Evolutionary conservation across 2,888 invertebrate species (phyloP), one percentile per base, ranked within the genome.

Genomic region (Nemotelus nigrinus): DNA sequence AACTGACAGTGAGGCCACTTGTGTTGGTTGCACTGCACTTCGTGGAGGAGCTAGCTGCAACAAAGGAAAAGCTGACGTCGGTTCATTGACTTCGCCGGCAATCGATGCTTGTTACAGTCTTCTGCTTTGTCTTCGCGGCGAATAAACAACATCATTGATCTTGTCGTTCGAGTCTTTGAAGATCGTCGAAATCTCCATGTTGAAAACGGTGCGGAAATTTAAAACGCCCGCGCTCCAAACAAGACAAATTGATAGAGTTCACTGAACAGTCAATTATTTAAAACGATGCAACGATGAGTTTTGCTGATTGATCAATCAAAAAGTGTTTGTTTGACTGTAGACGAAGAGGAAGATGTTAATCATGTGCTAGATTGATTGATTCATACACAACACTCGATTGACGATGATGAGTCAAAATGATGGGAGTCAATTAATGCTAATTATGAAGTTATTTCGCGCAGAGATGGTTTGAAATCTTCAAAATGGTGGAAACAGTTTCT

Each of bases 201-300:
- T 60, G 7, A 60, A 60, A 43, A n/a, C 4, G 25, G 25, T 25
- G 8, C 58, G 60, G 60, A 7, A 60, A 60, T 39, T 60, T 39
- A 7, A 7, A 25, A 60, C 39, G 7, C 4, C 39, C 39, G 25
- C 39, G 41, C 39, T 7, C 41, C 5, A 4, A 7, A 3, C 41
- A 60, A 3, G 7, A 1, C 41, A 5, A 25, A 60, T 60, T 60
- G 60, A 41, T 60, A 60, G 7, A 25, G 60, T 60, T 60, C 60
- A 60, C 39, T 43, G 60, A 60, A 60, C 60, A 39, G 60, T 60
- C 60, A 41, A 60, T 60, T 39, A 7, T 41, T 60, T 7, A 43
- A 43, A 60, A 60, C 25, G 25, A 25, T 25, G 25, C 25, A 43
- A 60, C 39, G 60, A 60, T 7, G 41, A 60, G 43, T 39, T 60